A percentile compares a stretch with the other conserved stretches of the same genome.
Conservation (phyloP, 2,797 vertebrate genomes). For the Acrocephalus scirpaceus region DNA sequence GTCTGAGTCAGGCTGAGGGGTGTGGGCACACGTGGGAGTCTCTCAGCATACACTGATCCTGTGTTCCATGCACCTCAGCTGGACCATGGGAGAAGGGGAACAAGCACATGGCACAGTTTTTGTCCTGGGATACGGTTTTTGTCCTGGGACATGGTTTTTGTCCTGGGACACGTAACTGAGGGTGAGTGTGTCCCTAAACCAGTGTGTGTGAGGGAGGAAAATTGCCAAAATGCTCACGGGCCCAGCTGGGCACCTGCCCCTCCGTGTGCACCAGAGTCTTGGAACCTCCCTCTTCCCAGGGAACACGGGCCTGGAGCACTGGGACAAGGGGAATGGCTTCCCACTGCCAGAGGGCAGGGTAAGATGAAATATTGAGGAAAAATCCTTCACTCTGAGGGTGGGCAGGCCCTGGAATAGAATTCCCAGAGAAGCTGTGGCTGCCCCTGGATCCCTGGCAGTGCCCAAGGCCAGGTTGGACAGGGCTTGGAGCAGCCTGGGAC, state of each 20-base stretch:
- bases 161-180: not conserved
- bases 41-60: not conserved
- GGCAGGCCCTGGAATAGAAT: not conserved
- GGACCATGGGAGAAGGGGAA: not conserved
- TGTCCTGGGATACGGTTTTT: not conserved
- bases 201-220: not conserved
- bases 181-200: not conserved
- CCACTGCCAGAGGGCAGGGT: not conserved
- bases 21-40: not conserved
- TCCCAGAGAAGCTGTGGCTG: not conserved
- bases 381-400: not conserved
- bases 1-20: not conserved
- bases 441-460: not conserved
- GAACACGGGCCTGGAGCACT: not conserved
- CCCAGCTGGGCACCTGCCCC: not conserved
- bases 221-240: not conserved
- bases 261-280: not conserved
- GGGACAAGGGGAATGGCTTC: not conserved
- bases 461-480: not conserved
- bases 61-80: not conserved
- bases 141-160: not conserved
- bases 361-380: fast-evolving
- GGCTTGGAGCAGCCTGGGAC: not conserved
- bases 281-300: not conserved
- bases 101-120: too few species aligned